These are phyloP conservation scores for Cuniculus paca DNA, from an alignment of 2,797 vertebrate species.

Conservation along the genomic window DNA sequence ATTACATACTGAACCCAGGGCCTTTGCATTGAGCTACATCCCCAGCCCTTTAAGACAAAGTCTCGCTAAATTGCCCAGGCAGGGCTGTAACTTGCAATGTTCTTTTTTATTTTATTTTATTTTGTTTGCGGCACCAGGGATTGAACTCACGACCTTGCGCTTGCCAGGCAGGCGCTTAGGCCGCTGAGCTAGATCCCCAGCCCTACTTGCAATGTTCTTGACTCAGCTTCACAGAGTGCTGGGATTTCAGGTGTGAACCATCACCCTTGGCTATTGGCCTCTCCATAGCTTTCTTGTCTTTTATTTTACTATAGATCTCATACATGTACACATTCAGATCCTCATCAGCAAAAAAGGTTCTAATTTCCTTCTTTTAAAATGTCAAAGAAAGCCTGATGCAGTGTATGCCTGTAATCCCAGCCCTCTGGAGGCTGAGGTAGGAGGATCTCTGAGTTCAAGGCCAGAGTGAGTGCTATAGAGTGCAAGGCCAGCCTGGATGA, in stretches of 20 bases:
- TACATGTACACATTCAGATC: not conserved
- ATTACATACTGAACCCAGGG: not conserved
- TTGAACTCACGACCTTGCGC: too few species aligned
- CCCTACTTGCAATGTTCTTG: not conserved
- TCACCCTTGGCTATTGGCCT: not conserved
- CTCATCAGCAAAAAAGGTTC: conserved; percentile 50
- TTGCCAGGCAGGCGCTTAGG: too few species aligned
- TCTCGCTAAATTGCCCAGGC: not conserved
- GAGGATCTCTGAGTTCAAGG: not conserved
- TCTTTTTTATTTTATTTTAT: too few species aligned
- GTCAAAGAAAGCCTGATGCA: not conserved
- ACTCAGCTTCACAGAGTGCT: not conserved
- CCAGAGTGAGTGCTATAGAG: not conserved
- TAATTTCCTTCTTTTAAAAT: conserved; percentile 11
- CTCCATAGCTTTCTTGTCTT: not conserved
- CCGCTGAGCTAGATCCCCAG: too few species aligned
- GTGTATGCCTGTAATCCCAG: not conserved
- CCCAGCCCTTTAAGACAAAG: not conserved
- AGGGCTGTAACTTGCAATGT: not conserved
- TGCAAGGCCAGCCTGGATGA: not conserved
- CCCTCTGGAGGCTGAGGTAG: not conserved
- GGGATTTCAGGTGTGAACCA: too few species aligned
- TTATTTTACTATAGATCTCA: conserved; percentile 8
- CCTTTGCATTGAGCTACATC: not conserved
- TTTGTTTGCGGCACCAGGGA: too few species aligned